A percentile compares a stretch with the other conserved stretches of the same genome.
Conservation (phyloP, 2,888 invertebrate species). For the Mystacides longicornis region DNA sequence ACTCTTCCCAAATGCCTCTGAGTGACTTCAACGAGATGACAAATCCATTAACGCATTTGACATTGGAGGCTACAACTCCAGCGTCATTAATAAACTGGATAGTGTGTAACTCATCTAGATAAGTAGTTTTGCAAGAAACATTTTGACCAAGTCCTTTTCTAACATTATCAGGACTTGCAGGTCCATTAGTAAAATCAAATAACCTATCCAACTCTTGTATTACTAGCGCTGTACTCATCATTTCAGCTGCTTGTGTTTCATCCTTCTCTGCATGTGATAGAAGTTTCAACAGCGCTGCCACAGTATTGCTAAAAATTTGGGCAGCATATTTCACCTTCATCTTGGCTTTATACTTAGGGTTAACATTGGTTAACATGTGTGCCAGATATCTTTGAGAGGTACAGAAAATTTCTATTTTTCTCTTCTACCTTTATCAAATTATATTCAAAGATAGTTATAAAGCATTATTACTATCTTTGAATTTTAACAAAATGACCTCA, state of each 20-base stretch:
- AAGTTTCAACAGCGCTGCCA: neutral
- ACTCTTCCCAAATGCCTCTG: neutral
- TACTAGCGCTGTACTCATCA: neutral
- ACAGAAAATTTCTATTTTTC: neutral
- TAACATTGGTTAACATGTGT: neutral
- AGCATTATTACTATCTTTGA: too few relatives aligned
- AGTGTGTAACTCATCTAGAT: neutral
- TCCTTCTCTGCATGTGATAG: conserved; percentile 2
- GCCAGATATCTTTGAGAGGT: neutral
- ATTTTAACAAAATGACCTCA: too few relatives aligned
- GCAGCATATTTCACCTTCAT: conserved; percentile 2
- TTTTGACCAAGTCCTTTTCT: neutral
- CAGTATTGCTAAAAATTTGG: conserved; percentile 4
- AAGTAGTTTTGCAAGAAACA: neutral
- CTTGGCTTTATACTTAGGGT: neutral
- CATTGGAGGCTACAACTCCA: neutral
- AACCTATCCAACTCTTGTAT: neutral
- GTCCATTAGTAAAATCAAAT: conserved; percentile 1
- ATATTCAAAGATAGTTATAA: too few relatives aligned
- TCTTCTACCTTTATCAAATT: neutral
- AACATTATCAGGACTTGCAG: neutral
- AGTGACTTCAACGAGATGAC: neutral
- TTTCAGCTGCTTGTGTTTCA: neutral
- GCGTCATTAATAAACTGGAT: neutral
- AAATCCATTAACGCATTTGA: neutral